Conservation (phyloP, 2,888 invertebrate species). For the Alentia gelatinosa region DNA sequence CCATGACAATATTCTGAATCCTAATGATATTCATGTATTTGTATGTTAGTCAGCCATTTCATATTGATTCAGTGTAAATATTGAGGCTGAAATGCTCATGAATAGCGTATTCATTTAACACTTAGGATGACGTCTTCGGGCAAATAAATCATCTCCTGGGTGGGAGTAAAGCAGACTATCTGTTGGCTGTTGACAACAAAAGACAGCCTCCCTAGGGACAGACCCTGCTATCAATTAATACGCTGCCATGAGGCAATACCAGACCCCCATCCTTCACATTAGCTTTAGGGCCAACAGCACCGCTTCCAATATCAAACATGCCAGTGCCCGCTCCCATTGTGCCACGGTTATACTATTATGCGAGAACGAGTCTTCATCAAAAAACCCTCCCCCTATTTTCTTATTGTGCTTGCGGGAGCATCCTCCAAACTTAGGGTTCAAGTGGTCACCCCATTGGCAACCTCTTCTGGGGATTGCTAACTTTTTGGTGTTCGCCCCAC, state of each 20-base stretch:
- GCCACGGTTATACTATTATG: background rate
- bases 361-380: background rate
- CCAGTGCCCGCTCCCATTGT: background rate
- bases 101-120: background rate
- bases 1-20: too few relatives aligned
- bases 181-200: background rate
- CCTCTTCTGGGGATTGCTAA: background rate
- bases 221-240: conserved; percentile 7
- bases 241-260: background rate
- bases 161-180: background rate
- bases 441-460: conserved; percentile 26
- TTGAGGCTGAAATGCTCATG: too few relatives aligned
- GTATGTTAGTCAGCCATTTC: too few relatives aligned
- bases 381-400: conserved; percentile 25
- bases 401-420: conserved; percentile 46
- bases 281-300: background rate
- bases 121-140: background rate
- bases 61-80: too few relatives aligned
- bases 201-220: background rate
- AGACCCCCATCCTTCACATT: background rate
- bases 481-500: background rate
- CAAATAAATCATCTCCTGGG: background rate
- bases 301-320: conserved; percentile 39
- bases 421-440: conserved; percentile 46
- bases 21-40: too few relatives aligned